Percentiles rank a stretch among this genome's conserved stretches.
phyloP scores from a whole-genome alignment of 2,113 vertebrate species.

The Passer domesticus region DNA sequence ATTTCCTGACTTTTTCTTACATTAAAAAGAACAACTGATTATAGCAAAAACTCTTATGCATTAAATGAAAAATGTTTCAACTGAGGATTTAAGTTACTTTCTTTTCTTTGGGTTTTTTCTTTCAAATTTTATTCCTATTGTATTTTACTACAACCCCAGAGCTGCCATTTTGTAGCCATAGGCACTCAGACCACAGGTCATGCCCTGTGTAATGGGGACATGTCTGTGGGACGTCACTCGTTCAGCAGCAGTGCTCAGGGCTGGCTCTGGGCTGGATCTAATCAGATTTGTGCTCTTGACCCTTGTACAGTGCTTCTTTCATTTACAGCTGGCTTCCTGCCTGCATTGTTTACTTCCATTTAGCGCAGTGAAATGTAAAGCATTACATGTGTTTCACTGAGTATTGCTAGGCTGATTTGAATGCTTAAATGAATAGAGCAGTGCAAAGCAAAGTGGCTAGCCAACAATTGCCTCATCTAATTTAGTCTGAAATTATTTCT shows the following conservation, averaged over 20 bases:
- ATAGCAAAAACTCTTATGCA: background rate
- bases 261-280: background rate
- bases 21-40: background rate
- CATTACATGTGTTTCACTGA: background rate
- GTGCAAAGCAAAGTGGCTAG: background rate
- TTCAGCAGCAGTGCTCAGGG: background rate
- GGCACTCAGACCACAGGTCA: background rate
- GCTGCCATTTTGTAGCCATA: background rate
- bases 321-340: slow-evolving; percentile 16
- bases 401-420: background rate
- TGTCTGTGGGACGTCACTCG: rapidly evolving
- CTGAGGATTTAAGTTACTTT: background rate
- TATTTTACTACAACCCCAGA: background rate
- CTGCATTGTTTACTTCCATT: background rate
- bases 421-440: background rate
- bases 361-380: background rate
- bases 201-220: background rate
- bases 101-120: background rate
- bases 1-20: background rate
- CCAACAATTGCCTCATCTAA: background rate
- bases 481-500: background rate
- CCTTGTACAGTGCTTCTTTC: background rate
- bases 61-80: background rate
- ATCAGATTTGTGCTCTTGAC: background rate
- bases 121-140: background rate